Evolutionary conservation across 2,888 invertebrate species (phyloP).

Genomic region (Leucania comma): DNA sequence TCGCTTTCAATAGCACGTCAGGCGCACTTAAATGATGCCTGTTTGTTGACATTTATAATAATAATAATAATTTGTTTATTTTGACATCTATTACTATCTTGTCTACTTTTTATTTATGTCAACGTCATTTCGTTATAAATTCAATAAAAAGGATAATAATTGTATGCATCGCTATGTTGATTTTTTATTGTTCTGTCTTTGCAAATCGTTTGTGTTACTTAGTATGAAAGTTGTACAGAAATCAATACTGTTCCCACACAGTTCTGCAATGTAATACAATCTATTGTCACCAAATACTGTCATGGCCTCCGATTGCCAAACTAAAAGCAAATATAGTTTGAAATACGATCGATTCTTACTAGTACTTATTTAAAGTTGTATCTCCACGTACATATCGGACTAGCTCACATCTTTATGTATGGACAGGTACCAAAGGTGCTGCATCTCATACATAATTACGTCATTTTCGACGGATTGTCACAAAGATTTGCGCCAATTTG

Average conservation of each 20-base stretch:
- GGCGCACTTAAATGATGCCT: neutral
- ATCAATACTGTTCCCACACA: constrained; percentile 15
- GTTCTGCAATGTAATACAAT: constrained; percentile 40
- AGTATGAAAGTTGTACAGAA: neutral
- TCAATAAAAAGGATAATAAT: neutral
- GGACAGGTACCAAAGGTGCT: constrained; percentile 18
- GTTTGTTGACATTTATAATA: constrained; percentile 2
- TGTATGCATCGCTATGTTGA: neutral
- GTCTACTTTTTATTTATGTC: neutral
- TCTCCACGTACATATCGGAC: neutral
- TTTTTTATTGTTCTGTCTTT: neutral
- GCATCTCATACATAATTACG: constrained; percentile 49
- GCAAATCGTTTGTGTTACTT: neutral
- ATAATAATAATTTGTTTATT: too few relatives aligned
- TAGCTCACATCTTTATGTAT: constrained; percentile 21
- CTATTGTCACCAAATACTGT: constrained; percentile 36
- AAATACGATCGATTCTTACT: constrained; percentile 14
- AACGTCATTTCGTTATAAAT: neutral
- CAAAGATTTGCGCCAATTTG: constrained; percentile 58
- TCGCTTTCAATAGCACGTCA: constrained; percentile 48
- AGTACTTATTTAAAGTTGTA: constrained; percentile 1
- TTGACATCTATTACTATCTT: neutral
- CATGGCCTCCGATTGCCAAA: constrained; percentile 23
- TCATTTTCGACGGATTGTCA: constrained; percentile 58
- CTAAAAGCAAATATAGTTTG: constrained; percentile 23